These are phyloP conservation scores for Calliphora vomitoria DNA, from an alignment of 2,888 invertebrate genomes.

Conservation along the genomic window DNA sequence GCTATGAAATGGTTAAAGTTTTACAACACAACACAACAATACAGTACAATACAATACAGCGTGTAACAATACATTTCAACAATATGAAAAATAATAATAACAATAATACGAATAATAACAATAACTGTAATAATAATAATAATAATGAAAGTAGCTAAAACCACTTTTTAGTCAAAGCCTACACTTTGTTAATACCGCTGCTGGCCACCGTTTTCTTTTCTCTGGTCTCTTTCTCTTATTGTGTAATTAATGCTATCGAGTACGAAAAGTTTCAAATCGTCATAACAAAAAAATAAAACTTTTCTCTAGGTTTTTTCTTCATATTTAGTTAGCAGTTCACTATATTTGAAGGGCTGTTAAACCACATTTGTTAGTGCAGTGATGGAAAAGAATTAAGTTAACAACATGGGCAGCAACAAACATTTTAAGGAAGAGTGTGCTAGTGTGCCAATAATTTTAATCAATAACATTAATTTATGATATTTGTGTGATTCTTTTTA, in stretches of 20 bases:
- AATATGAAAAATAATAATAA: constrained; percentile 33
- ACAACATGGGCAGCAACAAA: no score
- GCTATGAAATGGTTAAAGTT: constrained; percentile 68
- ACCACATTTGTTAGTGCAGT: not conserved
- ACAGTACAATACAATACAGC: constrained; percentile 46
- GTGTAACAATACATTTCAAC: constrained; percentile 35
- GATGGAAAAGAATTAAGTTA: no score
- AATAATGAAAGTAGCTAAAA: constrained; percentile 51
- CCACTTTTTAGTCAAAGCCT: constrained; percentile 40
- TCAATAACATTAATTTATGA: no score
- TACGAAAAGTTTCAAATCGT: constrained; percentile 52
- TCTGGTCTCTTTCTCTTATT: not conserved
- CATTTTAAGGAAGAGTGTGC: no score
- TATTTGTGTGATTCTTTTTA: no score
- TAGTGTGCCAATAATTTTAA: no score
- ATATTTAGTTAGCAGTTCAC: not conserved
- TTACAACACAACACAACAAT: constrained; percentile 46
- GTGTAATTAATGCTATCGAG: constrained; percentile 65
- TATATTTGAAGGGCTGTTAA: constrained; percentile 11
- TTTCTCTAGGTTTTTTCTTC: not conserved
- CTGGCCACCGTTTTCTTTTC: constrained; percentile 30
- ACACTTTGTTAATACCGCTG: not conserved
- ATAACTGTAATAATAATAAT: constrained; percentile 38
- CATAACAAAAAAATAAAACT: constrained; percentile 38
- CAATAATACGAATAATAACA: constrained; percentile 28